Percentiles rank a stretch among this genome's conserved stretches.
phyloP scores from a whole-genome alignment of 2,888 invertebrate species.

The Trilocha varians region DNA sequence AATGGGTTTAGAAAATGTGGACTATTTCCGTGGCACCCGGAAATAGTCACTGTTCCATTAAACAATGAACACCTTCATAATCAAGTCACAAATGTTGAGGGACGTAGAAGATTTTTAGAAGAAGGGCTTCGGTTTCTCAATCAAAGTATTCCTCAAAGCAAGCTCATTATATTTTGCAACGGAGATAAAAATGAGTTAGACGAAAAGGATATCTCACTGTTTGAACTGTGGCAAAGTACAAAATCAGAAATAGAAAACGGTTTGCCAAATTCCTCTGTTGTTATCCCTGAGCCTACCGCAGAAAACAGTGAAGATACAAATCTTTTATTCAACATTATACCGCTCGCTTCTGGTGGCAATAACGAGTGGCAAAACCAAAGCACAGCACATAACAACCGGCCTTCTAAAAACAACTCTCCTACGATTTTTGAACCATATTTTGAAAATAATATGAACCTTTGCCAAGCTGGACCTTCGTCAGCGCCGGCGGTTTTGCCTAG shows the following conservation, averaged over 20 bases:
- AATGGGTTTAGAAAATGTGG: slow-evolving; percentile 14
- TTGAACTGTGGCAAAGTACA: slow-evolving; percentile 10
- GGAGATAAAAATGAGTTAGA: slow-evolving; percentile 8
- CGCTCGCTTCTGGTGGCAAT: slow-evolving; percentile 9
- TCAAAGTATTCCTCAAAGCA: slow-evolving; percentile 8
- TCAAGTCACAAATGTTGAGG: slow-evolving; percentile 8
- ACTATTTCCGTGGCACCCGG: slow-evolving; percentile 8
- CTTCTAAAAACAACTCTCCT: slow-evolving; percentile 7
- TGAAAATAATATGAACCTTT: slow-evolving; percentile 8
- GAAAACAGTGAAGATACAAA: slow-evolving; percentile 8
- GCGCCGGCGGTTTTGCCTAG: no score
- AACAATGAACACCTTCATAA: slow-evolving; percentile 6
- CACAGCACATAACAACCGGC: slow-evolving; percentile 7
- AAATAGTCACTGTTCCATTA: slow-evolving; percentile 7
- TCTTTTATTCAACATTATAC: slow-evolving; percentile 4
- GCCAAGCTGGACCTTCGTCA: slow-evolving; percentile 11
- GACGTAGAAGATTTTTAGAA: slow-evolving; percentile 9
- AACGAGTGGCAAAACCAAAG: slow-evolving; percentile 7
- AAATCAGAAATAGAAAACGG: slow-evolving; percentile 8
- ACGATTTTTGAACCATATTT: slow-evolving; percentile 4
- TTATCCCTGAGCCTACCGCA: slow-evolving; percentile 6
- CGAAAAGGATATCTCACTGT: slow-evolving; percentile 9
- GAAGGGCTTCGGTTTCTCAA: slow-evolving; percentile 9
- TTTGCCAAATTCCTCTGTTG: slow-evolving; percentile 8
- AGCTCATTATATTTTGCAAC: slow-evolving; percentile 10